These are phyloP conservation scores for Grus americana DNA, from an alignment of 2,113 vertebrate genomes.

Conservation along the genomic window DNA sequence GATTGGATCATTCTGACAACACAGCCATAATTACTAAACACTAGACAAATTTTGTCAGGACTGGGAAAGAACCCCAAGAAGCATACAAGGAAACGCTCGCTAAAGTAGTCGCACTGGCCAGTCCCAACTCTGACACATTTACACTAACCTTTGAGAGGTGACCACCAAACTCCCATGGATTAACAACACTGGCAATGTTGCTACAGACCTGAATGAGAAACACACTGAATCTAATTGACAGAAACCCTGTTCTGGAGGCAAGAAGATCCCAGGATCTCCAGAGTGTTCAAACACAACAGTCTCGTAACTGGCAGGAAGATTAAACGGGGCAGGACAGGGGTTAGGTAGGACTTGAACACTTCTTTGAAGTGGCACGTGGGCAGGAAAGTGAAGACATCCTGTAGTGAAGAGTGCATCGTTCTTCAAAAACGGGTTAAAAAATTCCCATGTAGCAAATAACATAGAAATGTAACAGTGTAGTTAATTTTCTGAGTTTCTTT, in stretches of 20 bases:
- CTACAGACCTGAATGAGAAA: background rate
- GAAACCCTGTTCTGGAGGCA: background rate
- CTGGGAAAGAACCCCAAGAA: background rate
- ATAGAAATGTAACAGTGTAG: background rate
- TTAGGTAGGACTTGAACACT: background rate
- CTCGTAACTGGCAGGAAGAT: background rate
- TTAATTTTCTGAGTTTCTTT: background rate
- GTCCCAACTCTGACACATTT: background rate
- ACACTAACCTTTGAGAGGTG: background rate
- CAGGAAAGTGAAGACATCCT: background rate
- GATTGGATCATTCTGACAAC: background rate
- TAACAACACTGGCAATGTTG: background rate
- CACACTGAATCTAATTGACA: background rate
- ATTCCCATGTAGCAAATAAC: background rate
- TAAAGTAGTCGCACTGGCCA: background rate
- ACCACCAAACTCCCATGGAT: background rate
- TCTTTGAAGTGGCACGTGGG: background rate
- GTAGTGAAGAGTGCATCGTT: background rate
- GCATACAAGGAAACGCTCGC: background rate
- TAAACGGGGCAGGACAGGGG: background rate
- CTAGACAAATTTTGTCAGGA: background rate
- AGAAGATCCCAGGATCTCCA: background rate
- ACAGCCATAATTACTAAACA: background rate
- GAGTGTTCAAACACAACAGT: background rate
- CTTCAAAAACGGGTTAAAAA: background rate